These are phyloP conservation scores for Tachyglossus aculeatus DNA, from an alignment of 2,797 vertebrate species.

Conservation along the genomic window DNA sequence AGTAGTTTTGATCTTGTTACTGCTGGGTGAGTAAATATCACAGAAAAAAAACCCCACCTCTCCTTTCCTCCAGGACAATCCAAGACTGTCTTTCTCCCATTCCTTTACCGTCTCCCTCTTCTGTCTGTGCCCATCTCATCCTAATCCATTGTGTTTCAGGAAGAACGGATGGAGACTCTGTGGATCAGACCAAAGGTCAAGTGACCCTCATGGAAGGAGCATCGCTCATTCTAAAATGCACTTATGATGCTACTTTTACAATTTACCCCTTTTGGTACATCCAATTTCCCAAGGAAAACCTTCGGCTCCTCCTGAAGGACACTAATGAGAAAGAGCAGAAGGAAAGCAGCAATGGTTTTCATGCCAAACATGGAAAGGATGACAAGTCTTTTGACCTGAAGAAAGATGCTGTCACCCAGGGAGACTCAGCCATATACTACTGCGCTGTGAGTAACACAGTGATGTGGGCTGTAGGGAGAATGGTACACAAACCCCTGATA, in stretches of 20 bases:
- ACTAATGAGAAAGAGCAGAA: neutral
- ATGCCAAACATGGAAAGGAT: neutral
- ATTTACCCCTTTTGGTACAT: conserved; percentile 6
- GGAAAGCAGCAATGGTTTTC: conserved; percentile 9
- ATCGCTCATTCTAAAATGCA: conserved; percentile 17
- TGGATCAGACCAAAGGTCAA: neutral
- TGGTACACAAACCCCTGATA: conserved; percentile 5
- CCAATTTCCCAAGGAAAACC: neutral
- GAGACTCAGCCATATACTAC: conserved; percentile 16
- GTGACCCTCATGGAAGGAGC: neutral
- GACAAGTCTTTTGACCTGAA: neutral
- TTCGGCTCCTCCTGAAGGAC: neutral
- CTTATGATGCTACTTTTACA: neutral
- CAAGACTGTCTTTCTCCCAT: neutral
- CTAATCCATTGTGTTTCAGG: neutral
- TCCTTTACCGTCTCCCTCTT: no score
- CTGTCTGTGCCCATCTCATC: no score
- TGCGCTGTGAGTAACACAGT: conserved; percentile 26
- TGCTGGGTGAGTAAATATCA: neutral
- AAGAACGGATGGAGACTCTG: conserved; percentile 1
- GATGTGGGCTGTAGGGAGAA: neutral
- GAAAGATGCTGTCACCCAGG: neutral
- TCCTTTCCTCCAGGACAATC: conserved; percentile 13
- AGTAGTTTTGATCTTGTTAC: conserved; percentile 8
- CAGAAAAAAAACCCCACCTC: neutral